phyloP scores from a whole-genome alignment of 2,797 vertebrate genomes.

The Thaleichthys pacificus region DNA sequence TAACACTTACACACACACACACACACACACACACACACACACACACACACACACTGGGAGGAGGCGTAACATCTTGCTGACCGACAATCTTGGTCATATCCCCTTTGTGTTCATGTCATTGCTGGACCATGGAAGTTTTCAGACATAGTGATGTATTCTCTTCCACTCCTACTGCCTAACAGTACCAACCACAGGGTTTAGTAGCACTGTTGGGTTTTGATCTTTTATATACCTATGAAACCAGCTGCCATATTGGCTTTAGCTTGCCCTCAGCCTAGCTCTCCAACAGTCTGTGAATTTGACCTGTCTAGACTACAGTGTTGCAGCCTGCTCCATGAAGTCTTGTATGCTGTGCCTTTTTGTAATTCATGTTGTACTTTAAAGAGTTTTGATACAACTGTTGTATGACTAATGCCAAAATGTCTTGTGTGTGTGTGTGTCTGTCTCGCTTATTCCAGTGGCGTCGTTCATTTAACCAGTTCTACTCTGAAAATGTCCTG shows the following conservation, averaged over 20 bases:
- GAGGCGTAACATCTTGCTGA: neutral
- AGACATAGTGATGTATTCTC: neutral
- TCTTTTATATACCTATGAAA: neutral
- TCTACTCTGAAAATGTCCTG: slow-evolving; percentile 19
- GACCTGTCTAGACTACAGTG: neutral
- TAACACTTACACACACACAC: neutral
- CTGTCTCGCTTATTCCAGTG: slow-evolving; percentile 37
- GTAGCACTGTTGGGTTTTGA: neutral
- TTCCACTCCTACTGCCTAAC: no score
- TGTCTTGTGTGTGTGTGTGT: slow-evolving; percentile 41
- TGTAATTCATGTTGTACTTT: slow-evolving; percentile 56
- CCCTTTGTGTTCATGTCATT: neutral
- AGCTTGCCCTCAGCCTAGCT: neutral
- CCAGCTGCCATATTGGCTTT: neutral
- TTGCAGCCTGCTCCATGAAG: slow-evolving; percentile 42
- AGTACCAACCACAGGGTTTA: neutral
- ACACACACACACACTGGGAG: slow-evolving; percentile 3
- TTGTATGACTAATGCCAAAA: slow-evolving; percentile 71
- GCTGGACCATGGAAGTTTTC: neutral
- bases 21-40: neutral
- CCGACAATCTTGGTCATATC: neutral
- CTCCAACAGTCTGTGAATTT: neutral
- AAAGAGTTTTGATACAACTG: slow-evolving; percentile 61
- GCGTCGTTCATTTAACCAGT: slow-evolving; percentile 26
- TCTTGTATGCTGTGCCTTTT: slow-evolving; percentile 71